Conservation (phyloP, 2,888 invertebrate species). For the Dicroscelio sp. region DNA sequence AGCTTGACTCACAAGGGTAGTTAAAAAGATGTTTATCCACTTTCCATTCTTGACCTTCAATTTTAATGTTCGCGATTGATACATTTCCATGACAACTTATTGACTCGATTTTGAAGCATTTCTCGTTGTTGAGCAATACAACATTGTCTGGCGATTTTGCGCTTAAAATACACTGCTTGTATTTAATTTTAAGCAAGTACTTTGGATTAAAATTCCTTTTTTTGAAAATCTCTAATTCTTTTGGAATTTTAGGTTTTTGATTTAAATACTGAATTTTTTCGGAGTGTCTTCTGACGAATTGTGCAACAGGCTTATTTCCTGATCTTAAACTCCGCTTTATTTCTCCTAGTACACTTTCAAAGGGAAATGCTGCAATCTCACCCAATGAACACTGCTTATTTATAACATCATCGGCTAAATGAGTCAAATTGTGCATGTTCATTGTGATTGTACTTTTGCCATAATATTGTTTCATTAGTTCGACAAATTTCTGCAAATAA, state of each 20-base stretch:
- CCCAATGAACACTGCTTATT: conserved; percentile 20
- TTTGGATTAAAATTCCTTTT: too few species aligned
- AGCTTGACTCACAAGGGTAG: too few species aligned
- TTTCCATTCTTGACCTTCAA: too few species aligned
- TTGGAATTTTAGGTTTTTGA: conserved; percentile 23
- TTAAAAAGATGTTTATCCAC: too few species aligned
- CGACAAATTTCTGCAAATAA: conserved; percentile 27
- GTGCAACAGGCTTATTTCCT: conserved; percentile 34
- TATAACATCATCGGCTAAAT: conserved; percentile 55
- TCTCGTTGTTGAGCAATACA: too few species aligned
- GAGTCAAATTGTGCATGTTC: conserved; percentile 44
- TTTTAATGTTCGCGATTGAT: too few species aligned
- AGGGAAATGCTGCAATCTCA: conserved; percentile 4
- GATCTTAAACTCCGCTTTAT: conserved; percentile 36
- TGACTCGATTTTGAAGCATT: too few species aligned
- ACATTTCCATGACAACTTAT: too few species aligned
- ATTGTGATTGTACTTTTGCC: conserved; percentile 22
- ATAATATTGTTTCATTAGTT: conserved; percentile 20
- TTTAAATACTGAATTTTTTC: conserved; percentile 19
- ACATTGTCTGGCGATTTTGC: too few species aligned
- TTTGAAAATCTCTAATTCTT: conserved; percentile 1
- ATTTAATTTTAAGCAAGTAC: too few species aligned
- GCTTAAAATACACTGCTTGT: too few species aligned
- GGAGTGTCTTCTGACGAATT: conserved; percentile 20
- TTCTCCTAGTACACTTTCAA: conserved; percentile 30